Base-by-base conservation (phyloP, 2,888 invertebrate genomes). In the Xestia c-nigrum region DNA sequence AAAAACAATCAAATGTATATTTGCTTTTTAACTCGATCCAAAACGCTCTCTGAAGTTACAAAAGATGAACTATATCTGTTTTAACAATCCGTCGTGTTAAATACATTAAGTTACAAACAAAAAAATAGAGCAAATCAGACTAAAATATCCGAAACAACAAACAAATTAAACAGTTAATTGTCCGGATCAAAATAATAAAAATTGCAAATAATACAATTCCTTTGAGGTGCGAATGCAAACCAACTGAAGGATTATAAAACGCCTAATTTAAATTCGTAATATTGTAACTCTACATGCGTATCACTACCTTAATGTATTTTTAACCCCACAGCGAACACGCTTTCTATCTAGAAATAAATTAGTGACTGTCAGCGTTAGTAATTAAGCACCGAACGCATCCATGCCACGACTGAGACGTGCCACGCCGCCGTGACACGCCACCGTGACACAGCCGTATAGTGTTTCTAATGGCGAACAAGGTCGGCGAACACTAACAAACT, bases 401-500 rank as follows among this genome's bases (percentile, higher is more conserved):
- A 52, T 57, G 84, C 64, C 65, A n/a, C 79, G 40, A n/a, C 55
- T 64, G 12, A 61, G 55, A 72, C 67, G 61, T 80, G 81, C 19
- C 81, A 84, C 52, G 73, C 16, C 31, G 65, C 38, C 68, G 59
- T 81, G 81, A 73, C 64, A 47, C 64, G 72, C 21, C 31, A 59
- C 38, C 68, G 59, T 80, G 84, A 80, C 65, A 50, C 40, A 14
- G 69, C 55, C 19, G 64, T 84, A 38, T 84, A 85, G 69, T 65
- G 74, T 80, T 80, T 14, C 81, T 81, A 69, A 84, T 65, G 57
- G 50, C 74, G 6, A 31, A 59, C 66, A 80, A 80, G 74, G 81
- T 80, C 61, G 57, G 19, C 5, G n/a, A 50, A 79, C 55, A 70
- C 71, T 61, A 83, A 71, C 79, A 67, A 72, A 85, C 50, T 65